Evolutionary conservation across 2,888 invertebrate genomes (phyloP).

Genomic region (Rotaria macrura): DNA sequence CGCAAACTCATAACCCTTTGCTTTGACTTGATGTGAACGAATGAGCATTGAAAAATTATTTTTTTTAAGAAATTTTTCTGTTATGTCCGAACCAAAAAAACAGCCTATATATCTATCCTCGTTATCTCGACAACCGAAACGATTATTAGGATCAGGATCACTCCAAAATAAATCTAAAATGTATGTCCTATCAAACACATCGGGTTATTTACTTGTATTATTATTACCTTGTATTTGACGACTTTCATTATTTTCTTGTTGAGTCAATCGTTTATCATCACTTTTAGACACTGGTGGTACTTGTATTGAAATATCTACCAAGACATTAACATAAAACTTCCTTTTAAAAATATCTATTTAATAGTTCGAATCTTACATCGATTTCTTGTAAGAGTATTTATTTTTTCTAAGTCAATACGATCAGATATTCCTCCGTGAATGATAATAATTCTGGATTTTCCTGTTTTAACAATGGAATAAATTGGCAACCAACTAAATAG

Average conservation of each 20-base stretch:
- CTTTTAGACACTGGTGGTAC: not conserved
- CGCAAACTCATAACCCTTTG: not conserved
- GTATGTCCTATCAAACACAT: not conserved
- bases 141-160: not conserved
- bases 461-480: not conserved
- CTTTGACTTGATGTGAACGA: slow-evolving; percentile 12
- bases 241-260: not conserved
- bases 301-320: not conserved
- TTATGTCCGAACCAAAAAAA: not conserved
- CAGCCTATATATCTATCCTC: not conserved
- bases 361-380: not conserved
- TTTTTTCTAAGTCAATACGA: not conserved
- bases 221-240: not conserved
- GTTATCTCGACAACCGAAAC: not conserved
- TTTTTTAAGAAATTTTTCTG: not conserved
- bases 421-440: not conserved
- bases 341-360: no score
- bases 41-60: not conserved
- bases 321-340: no score
- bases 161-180: slow-evolving; percentile 18
- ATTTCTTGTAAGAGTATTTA: not conserved
- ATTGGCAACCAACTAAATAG: slow-evolving; percentile 7
- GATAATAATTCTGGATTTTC: not conserved
- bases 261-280: not conserved
- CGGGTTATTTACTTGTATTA: not conserved